Conservation (phyloP, 2,797 vertebrate genomes). For the Glyptemys insculpta region DNA sequence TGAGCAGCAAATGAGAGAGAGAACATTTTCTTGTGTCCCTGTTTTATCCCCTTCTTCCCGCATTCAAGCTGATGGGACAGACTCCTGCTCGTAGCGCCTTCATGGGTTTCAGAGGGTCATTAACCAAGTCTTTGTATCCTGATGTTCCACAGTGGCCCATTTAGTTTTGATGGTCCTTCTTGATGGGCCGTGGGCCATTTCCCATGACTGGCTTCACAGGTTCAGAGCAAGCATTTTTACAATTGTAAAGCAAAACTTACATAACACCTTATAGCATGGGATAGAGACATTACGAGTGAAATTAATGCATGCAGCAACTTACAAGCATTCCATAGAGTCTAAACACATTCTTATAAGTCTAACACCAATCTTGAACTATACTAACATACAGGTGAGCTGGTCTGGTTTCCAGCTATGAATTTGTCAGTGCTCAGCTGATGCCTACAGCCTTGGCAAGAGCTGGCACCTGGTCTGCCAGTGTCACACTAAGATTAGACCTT, state of each 20-base stretch:
- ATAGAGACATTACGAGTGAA: neutral
- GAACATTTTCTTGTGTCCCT: too few relatives aligned
- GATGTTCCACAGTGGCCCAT: too few relatives aligned
- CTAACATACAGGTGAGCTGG: neutral
- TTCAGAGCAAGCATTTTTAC: too few relatives aligned
- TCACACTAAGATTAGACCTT: neutral
- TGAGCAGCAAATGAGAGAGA: too few relatives aligned
- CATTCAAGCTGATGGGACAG: too few relatives aligned
- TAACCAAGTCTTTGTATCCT: too few relatives aligned
- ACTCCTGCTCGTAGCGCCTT: too few relatives aligned
- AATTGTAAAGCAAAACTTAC: neutral
- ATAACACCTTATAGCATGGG: neutral
- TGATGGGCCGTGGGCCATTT: too few relatives aligned
- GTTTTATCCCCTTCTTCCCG: too few relatives aligned
- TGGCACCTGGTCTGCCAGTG: neutral
- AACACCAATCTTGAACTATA: neutral
- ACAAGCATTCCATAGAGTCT: neutral
- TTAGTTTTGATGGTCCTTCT: too few relatives aligned
- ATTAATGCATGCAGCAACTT: neutral
- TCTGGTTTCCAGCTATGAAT: neutral
- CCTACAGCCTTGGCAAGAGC: neutral
- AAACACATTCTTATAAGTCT: neutral
- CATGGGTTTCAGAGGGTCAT: too few relatives aligned
- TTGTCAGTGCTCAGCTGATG: neutral
- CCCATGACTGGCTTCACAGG: too few relatives aligned